These are phyloP conservation scores for Phenacoccus solenopsis DNA, from an alignment of 1,140 invertebrate genomes.

Conservation along the genomic window DNA sequence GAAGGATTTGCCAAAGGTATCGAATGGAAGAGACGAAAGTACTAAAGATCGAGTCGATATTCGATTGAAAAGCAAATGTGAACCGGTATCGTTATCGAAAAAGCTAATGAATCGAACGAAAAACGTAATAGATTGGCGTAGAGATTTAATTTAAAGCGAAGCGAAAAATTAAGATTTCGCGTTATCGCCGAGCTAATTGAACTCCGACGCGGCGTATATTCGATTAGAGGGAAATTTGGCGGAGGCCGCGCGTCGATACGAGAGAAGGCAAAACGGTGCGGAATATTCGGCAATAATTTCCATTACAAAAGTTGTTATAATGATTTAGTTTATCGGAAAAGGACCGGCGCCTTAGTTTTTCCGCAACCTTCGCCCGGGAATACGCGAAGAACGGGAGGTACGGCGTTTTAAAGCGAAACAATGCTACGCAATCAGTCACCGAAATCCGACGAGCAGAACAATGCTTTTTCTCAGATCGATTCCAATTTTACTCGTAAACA, in stretches of 20 bases:
- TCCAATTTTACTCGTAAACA: constrained; percentile 14
- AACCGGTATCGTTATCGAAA: no score
- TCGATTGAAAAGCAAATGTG: no score
- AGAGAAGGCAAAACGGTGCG: background rate
- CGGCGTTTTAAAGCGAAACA: background rate
- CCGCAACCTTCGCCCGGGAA: no score
- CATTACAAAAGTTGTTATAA: background rate
- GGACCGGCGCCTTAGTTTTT: no score
- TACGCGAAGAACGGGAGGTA: background rate
- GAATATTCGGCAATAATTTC: background rate
- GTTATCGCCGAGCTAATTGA: background rate
- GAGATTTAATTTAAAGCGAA: background rate
- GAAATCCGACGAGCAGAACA: constrained; percentile 9
- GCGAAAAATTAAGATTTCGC: constrained; percentile 1
- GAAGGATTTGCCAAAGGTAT: no score
- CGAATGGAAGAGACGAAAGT: no score
- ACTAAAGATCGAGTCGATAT: no score
- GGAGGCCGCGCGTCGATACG: background rate
- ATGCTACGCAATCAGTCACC: constrained; percentile 11
- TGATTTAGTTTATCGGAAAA: background rate
- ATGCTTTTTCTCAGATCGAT: constrained; percentile 11
- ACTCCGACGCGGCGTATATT: background rate
- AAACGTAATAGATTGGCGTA: background rate
- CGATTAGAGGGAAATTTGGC: background rate
- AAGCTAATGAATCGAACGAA: no score